Evolutionary conservation across 2,888 invertebrate genomes (phyloP).

Genomic region (Yponomeuta evonymella): DNA sequence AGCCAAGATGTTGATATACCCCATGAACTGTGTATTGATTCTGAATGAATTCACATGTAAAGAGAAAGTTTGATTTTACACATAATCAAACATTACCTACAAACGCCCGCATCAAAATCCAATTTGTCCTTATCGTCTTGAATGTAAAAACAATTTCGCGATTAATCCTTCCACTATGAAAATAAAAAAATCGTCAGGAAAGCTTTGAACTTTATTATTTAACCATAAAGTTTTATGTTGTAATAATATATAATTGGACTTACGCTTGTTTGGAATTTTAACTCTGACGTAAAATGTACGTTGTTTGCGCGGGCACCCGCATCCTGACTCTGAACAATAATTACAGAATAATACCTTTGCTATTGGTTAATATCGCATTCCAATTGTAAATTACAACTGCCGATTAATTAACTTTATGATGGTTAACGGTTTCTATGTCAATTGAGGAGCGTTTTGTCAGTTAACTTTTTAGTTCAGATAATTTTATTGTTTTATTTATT

Average conservation of each 20-base stretch:
- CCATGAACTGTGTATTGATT: too few relatives aligned
- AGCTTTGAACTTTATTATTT: constrained; percentile 3
- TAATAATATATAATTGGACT: background rate
- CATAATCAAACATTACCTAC: background rate
- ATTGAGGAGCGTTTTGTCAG: background rate
- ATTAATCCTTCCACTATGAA: background rate
- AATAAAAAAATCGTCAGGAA: background rate
- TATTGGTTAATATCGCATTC: constrained; percentile 64
- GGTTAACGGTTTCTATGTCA: constrained; percentile 62
- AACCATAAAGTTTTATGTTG: background rate
- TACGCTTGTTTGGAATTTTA: background rate
- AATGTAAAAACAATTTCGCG: background rate
- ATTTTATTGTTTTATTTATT: background rate
- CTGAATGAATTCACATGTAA: too few relatives aligned
- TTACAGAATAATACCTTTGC: constrained; percentile 61
- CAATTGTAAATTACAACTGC: constrained; percentile 47
- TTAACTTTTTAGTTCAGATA: background rate
- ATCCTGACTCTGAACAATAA: constrained; percentile 47
- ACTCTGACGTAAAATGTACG: constrained; percentile 4
- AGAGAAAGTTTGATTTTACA: too few relatives aligned
- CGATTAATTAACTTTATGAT: constrained; percentile 54
- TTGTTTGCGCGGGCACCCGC: constrained; percentile 60
- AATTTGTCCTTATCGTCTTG: background rate
- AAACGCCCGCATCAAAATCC: background rate
- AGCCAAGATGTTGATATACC: too few relatives aligned